Base-by-base conservation (phyloP, 2,113 vertebrate genomes). In the Pseudopodoces humilis region DNA sequence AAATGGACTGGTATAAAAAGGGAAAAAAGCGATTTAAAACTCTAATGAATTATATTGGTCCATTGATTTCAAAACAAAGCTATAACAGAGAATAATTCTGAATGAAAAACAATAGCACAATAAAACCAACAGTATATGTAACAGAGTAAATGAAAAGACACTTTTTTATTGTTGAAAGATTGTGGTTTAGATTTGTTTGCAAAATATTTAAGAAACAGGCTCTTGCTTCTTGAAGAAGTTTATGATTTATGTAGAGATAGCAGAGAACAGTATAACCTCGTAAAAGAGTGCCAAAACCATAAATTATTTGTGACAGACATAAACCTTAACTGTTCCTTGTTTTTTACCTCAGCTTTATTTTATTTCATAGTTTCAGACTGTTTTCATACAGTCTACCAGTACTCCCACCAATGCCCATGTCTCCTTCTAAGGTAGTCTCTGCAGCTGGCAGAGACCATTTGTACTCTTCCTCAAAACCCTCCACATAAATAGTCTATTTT, bases 371-470 rank as follows among this genome's bases (percentile, higher is more conserved):
- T 76, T 79, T 85, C 37, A 39, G 39, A 39, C 11, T 39, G 39
- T 39, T 39, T 39, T 39, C 39, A 39, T 39, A 58, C 16, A 27
- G 24, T 60, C 41, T 86, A 24, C 6, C 7, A 41, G 9, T 30
- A 14, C 55, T 43, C 1, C 3, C 9, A 39, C 6, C 4, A 33
- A 0, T 31, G 8, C 8, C 25, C 46, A 7, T 6, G 3, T 27
- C 24, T 18, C 9, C 33, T 53, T 60, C 33, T 30, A 68, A 86
- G n/a, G 12, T 31, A 75, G 6, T 76, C 9, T 68, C 12, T 92
- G 43, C 24, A 33, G 52, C 19, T 77, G 31, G 11, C 41, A 95
- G 49, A 85, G 33, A 60, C 17, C 0, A 35, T 60, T 58, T 75
- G 2, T 60, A 10, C 16, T 49, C 24, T 86, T n/a, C 43, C 43